phyloP scores from a whole-genome alignment of 2,888 invertebrate species.

The Ptychoptera contaminata region DNA sequence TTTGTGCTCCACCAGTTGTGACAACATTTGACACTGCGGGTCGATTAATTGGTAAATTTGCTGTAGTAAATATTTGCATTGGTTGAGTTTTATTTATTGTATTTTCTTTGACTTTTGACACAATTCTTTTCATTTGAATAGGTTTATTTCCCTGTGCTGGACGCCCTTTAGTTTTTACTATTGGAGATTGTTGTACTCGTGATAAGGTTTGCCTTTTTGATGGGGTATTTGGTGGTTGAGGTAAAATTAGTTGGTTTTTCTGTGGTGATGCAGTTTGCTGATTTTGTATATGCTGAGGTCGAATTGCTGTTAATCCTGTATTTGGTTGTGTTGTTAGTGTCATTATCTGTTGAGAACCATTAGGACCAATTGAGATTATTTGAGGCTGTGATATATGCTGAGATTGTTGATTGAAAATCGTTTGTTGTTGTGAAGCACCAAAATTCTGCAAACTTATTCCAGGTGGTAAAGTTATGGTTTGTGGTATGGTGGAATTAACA shows the following conservation, averaged over 20 bases:
- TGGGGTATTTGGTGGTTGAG: conserved; percentile 32
- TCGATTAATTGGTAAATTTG: conserved; percentile 29
- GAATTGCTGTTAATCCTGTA: conserved; percentile 9
- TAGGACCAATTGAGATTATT: background rate
- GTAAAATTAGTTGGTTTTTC: conserved; percentile 34
- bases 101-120: conserved; percentile 13
- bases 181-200: conserved; percentile 9
- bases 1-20: conserved; percentile 11
- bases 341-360: conserved; percentile 9
- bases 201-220: conserved; percentile 34
- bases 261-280: conserved; percentile 34
- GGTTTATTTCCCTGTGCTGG: conserved; percentile 16
- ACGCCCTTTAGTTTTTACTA: conserved; percentile 10
- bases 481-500: background rate
- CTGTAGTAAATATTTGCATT: conserved; percentile 11
- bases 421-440: conserved; percentile 1
- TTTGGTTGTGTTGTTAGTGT: conserved; percentile 9
- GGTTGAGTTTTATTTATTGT: conserved; percentile 29
- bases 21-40: conserved; percentile 36
- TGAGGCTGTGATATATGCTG: conserved; percentile 9
- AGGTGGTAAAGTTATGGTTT: conserved; percentile 3
- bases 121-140: conserved; percentile 17
- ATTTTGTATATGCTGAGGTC: conserved; percentile 35
- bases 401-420: conserved; percentile 11
- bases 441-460: conserved; percentile 1